Conservation (phyloP, 2,113 vertebrate genomes). For the Thunnus maccoyii region DNA sequence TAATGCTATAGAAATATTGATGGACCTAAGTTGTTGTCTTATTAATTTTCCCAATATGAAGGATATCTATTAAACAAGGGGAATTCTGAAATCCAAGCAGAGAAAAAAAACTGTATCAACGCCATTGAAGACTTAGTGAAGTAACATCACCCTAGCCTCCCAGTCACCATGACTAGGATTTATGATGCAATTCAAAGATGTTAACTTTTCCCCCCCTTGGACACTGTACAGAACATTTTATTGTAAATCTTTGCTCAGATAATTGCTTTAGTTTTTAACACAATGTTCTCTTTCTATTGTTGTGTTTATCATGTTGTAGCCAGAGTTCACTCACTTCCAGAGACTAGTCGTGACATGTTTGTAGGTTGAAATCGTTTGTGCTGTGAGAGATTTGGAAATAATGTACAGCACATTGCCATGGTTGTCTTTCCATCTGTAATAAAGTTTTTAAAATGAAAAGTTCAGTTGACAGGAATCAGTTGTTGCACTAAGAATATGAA, state of each 20-base stretch:
- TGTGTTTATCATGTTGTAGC: slow-evolving; percentile 32
- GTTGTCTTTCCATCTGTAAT: slow-evolving; percentile 67
- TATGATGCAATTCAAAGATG: slow-evolving; percentile 38
- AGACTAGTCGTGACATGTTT: slow-evolving; percentile 52
- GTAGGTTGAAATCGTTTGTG: slow-evolving; percentile 36
- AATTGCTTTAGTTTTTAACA: slow-evolving; percentile 30
- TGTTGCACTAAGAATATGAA: background rate
- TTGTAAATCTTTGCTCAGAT: slow-evolving; percentile 34
- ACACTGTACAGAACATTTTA: slow-evolving; percentile 49
- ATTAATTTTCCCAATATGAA: background rate
- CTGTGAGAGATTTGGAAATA: slow-evolving; percentile 32
- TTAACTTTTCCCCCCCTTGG: slow-evolving; percentile 12
- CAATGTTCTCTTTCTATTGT: slow-evolving; percentile 22
- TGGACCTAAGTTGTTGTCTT: slow-evolving; percentile 27
- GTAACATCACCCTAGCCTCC: background rate
- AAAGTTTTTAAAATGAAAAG: slow-evolving; percentile 65
- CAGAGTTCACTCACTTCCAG: slow-evolving; percentile 37
- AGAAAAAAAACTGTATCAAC: background rate
- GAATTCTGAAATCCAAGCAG: slow-evolving; percentile 25
- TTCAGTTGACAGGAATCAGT: slow-evolving; percentile 7
- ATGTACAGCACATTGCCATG: slow-evolving; percentile 48
- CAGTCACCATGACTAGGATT: slow-evolving; percentile 16
- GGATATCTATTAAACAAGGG: background rate
- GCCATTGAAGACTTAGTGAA: slow-evolving; percentile 5
- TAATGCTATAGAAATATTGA: slow-evolving; percentile 14